Base-by-base conservation (phyloP, 2,797 vertebrate species). In the Danio jaintianensis region DNA sequence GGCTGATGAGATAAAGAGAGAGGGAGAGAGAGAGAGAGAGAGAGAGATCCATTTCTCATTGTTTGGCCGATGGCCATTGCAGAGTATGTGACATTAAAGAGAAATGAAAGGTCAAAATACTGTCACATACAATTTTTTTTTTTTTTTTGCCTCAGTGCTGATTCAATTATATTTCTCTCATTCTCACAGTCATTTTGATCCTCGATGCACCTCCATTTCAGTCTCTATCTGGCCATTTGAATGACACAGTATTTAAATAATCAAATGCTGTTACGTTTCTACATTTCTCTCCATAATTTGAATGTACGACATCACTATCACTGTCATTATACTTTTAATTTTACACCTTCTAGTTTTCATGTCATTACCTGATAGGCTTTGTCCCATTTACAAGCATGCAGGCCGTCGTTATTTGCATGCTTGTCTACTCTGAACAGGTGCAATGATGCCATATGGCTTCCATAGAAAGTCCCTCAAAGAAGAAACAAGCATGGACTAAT, bases 111-210 rank as follows among this genome's bases (percentile, higher is more conserved):
- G 71, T 45, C 45, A 75, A 75, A 45, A 81, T 45, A 45, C 20
- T 45, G 62, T 66, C 62, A 66, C 53, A 36, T 76, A 45, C 43
- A 13, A 48, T 75, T 55, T 18, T 11, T 61, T 63, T 53, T 5
- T 12, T 4, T 43, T 63, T 38, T 78, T 50, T n/a, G 75, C 83
- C 71, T 77, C 71, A 76, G 10, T 82, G 18, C 50, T 74, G 64
- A 79, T 77, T 84, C 29, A 78, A 48, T 67, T 80, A 36, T 68
- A 61, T 64, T 64, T 56, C n/a, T 52, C 6, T 79, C 1, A 2
- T 4, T 18, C 77, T 69, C 38, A 47, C 40, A 11, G n/a, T 45
- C 58, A 53, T 75, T 55, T 56, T 2, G 16, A 29, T 36, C 2
- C 20, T 47, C 68, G 8, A 42, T 16, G 55, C 36, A 43, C 72